A percentile compares a stretch with the other conserved stretches of the same genome.
phyloP scores from a whole-genome alignment of 2,888 invertebrate genomes.

The Dicycla oo region DNA sequence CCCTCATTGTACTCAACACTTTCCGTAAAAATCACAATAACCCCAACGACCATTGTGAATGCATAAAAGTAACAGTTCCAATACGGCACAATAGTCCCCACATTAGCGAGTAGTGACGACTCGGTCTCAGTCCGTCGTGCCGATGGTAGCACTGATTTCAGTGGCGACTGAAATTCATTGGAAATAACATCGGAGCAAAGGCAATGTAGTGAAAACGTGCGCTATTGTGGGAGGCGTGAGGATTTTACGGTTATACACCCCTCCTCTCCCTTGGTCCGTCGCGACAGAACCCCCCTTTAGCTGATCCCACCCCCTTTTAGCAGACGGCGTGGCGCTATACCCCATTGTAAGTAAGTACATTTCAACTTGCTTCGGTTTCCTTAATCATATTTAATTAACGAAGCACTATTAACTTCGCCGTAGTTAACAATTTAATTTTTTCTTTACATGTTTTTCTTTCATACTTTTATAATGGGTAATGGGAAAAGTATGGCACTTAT shows the following conservation, averaged over 20 bases:
- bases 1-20: background rate
- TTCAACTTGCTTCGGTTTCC: slow-evolving; percentile 60
- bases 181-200: slow-evolving; percentile 79
- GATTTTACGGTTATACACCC: slow-evolving; percentile 75
- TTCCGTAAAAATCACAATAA: slow-evolving; percentile 33
- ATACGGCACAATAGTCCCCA: slow-evolving; percentile 38
- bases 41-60: slow-evolving; percentile 46
- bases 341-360: slow-evolving; percentile 39
- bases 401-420: slow-evolving; percentile 26
- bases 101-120: slow-evolving; percentile 38
- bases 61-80: slow-evolving; percentile 50
- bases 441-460: slow-evolving; percentile 1
- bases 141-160: slow-evolving; percentile 71
- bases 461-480: background rate
- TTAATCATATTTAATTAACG: slow-evolving; percentile 56
- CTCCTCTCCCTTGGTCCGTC: slow-evolving; percentile 29
- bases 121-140: slow-evolving; percentile 45
- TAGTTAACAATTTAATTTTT: background rate
- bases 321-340: slow-evolving; percentile 71
- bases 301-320: slow-evolving; percentile 51
- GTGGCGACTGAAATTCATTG: slow-evolving; percentile 79
- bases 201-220: slow-evolving; percentile 84
- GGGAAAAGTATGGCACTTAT: slow-evolving; percentile 27
- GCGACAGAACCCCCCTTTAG: slow-evolving; percentile 37
- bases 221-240: slow-evolving; percentile 78